Base-by-base conservation (phyloP, 2,888 invertebrate species). In the Cryptophagus acutangulus region DNA sequence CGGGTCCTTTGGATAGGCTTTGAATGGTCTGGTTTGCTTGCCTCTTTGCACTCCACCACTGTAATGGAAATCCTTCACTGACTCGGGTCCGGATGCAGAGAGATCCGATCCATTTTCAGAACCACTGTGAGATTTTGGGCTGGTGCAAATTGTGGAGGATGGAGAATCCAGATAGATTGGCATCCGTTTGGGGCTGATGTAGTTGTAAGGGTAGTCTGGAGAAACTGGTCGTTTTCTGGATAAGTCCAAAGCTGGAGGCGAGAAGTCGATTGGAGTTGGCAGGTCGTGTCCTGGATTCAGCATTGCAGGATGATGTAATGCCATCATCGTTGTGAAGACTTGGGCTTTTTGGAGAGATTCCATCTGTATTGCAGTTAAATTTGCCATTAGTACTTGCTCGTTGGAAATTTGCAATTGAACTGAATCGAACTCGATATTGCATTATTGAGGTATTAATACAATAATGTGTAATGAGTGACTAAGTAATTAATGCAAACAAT, bases 1-100 rank as follows among this genome's bases (percentile, higher is more conserved):
- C 0, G 83, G 79, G 61, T 84, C 81, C 48, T 81, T 80, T 1
- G 85, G 83, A 58, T 83, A 85, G 0, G 83, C 82, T 59, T 83
- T 82, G 57, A 82, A 82, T 0, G 82, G 82, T 2, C 82, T 70
- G 0, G 76, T 70, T 2, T 67, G 49, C 55, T 75, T 79, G 14
- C n/a, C n/a, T n/a, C n/a, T n/a, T n/a, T n/a, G n/a, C n/a, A n/a
- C n/a, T n/a, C n/a, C n/a, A n/a, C 69, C 63, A 14, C 64, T 61
- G n/a, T 31, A 6, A 31, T 33, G 18, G 40, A 31, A 29, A 38
- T 2, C 28, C 33, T 9, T 15, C 37, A 3, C 24, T 45, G n/a
- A 50, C 51, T 26, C 26, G 10, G 13, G 37, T 8, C 36, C 26
- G 10, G 36, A 10, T 35, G 40, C 44, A n/a, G 55, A 56, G n/a